Percentiles rank a stretch among this genome's conserved stretches.
Evolutionary conservation across 2,888 invertebrate genomes (phyloP).

Genomic region (Amiota mariae): DNA sequence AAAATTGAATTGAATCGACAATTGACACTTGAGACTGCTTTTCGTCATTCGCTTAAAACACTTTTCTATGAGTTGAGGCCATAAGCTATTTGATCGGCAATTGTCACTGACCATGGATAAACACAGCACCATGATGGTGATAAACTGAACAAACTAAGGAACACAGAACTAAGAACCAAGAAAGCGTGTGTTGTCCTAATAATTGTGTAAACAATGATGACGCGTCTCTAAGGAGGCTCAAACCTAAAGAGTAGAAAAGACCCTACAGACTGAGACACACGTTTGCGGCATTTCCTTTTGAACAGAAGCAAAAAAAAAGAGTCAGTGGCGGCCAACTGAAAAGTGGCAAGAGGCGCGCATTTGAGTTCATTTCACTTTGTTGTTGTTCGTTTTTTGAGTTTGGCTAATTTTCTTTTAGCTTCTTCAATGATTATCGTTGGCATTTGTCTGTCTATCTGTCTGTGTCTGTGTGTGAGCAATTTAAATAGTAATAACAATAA

Average conservation of each 20-base stretch:
- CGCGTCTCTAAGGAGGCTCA: constrained; percentile 54
- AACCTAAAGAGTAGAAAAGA: constrained; percentile 32
- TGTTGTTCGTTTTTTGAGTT: constrained; percentile 51
- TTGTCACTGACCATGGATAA: neutral
- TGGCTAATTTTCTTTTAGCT: constrained; percentile 65
- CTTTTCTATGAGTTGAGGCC: too few species aligned
- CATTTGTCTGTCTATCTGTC: neutral
- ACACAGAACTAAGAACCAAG: neutral
- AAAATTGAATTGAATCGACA: constrained; percentile 1
- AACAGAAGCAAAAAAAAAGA: constrained; percentile 42
- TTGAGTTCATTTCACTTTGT: neutral
- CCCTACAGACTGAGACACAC: neutral
- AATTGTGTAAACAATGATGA: constrained; percentile 72
- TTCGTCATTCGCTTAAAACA: neutral
- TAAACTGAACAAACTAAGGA: neutral
- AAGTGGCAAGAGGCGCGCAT: constrained; percentile 15
- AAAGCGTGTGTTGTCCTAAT: constrained; percentile 68
- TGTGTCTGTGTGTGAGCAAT: constrained; percentile 54
- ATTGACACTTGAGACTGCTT: constrained; percentile 21
- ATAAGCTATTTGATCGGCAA: neutral
- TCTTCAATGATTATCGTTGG: constrained; percentile 14
- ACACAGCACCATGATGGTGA: constrained; percentile 1
- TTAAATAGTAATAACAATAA: constrained; percentile 71
- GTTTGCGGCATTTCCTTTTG: constrained; percentile 57
- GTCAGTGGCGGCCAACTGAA: constrained; percentile 1